A percentile compares a stretch with the other conserved stretches of the same genome.
These are phyloP conservation scores for Enhydra lutris DNA, from an alignment of 2,113 vertebrate genomes.

Conservation along the genomic window DNA sequence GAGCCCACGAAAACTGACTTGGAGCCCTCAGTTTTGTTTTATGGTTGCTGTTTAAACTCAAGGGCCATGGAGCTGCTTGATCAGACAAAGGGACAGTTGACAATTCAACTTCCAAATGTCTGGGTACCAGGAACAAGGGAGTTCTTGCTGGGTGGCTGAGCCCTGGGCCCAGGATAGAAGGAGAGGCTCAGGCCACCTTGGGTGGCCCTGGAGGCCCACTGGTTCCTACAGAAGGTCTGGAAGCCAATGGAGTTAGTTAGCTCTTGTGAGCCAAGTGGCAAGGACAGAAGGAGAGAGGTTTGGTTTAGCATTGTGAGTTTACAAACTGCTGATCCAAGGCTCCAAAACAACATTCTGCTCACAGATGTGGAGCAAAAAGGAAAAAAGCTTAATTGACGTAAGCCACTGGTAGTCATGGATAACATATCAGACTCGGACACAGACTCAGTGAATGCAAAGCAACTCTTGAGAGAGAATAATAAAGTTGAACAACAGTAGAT, in stretches of 20 bases:
- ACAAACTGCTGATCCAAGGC: background rate
- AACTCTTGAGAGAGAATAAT: background rate
- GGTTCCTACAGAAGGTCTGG: background rate
- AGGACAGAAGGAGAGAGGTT: background rate
- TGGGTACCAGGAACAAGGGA: background rate
- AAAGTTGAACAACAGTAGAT: fast-evolving
- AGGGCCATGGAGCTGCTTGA: background rate
- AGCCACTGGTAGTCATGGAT: background rate
- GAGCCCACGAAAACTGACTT: background rate
- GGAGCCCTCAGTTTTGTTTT: background rate
- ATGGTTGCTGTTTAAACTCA: conserved; percentile 13
- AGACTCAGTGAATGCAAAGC: background rate
- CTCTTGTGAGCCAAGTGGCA: background rate
- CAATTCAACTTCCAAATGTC: background rate
- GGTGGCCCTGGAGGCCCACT: background rate
- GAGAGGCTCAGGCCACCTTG: background rate
- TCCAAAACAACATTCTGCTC: background rate
- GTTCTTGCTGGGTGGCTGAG: background rate
- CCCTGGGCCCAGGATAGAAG: background rate
- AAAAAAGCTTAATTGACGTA: background rate
- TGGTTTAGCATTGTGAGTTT: background rate
- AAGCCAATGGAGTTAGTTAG: background rate
- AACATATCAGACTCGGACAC: background rate
- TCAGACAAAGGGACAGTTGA: background rate
- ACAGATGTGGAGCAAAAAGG: background rate